Evolutionary conservation across 1,140 invertebrate species (phyloP).

Genomic region (Streblospio benedicti): DNA sequence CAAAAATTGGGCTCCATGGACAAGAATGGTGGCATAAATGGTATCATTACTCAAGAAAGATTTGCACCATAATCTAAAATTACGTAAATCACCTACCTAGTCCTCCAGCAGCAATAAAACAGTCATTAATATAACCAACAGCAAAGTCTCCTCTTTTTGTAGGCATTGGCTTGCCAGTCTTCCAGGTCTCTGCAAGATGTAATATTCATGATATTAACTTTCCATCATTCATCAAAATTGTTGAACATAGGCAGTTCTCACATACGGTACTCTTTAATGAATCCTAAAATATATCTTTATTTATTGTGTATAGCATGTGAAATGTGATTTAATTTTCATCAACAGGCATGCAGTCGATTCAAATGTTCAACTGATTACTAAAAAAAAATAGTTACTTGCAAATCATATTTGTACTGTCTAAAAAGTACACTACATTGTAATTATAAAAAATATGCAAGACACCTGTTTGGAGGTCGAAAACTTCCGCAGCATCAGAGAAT

Average conservation of each 20-base stretch:
- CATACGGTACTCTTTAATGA: too few species aligned
- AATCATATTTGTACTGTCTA: neutral
- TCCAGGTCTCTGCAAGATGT: slow-evolving; percentile 34
- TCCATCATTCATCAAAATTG: too few species aligned
- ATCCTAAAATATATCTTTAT: too few species aligned
- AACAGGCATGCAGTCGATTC: neutral
- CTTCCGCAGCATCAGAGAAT: slow-evolving; percentile 38
- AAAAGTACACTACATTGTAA: neutral
- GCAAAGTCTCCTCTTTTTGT: slow-evolving; percentile 42
- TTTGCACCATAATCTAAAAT: too few species aligned
- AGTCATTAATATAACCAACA: slow-evolving; percentile 29
- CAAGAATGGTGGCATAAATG: too few species aligned
- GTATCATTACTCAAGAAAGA: too few species aligned
- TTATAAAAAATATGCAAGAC: neutral
- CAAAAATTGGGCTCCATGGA: too few species aligned
- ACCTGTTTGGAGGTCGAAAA: slow-evolving; percentile 38
- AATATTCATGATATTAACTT: neutral
- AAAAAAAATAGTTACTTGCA: neutral
- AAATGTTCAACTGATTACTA: neutral
- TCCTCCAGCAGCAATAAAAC: slow-evolving; percentile 40
- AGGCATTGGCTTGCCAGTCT: slow-evolving; percentile 27
- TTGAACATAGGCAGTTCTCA: too few species aligned
- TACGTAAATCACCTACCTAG: slow-evolving; percentile 34
- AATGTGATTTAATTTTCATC: neutral
- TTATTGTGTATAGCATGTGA: neutral